A percentile compares a stretch with the other conserved stretches of the same genome.
Evolutionary conservation across 2,888 invertebrate species (phyloP).

Genomic region (Eilema caniola): DNA sequence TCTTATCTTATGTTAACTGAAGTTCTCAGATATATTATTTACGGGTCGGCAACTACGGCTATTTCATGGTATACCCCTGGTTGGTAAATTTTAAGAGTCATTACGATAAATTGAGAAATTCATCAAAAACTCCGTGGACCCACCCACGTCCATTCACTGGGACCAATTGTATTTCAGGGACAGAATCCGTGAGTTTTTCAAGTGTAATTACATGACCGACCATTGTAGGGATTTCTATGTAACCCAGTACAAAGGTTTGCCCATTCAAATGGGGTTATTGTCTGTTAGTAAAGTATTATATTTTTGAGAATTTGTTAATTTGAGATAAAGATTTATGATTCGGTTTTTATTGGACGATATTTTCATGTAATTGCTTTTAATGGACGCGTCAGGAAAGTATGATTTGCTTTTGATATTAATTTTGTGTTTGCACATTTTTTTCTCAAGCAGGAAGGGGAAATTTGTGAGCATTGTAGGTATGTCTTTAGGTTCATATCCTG

Average conservation of each 20-base stretch:
- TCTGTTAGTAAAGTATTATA: slow-evolving; percentile 32
- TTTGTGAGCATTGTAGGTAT: not conserved
- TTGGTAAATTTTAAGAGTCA: slow-evolving; percentile 32
- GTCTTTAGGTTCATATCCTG: no score
- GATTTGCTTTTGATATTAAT: not conserved
- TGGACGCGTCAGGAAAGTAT: not conserved
- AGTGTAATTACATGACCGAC: slow-evolving; percentile 44
- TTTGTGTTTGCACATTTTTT: not conserved
- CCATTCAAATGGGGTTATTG: slow-evolving; percentile 35
- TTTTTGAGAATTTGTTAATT: slow-evolving; percentile 31
- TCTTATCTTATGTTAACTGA: no score
- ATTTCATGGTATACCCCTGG: no score
- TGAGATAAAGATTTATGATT: slow-evolving; percentile 14
- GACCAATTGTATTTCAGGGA: slow-evolving; percentile 37
- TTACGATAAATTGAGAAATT: slow-evolving; percentile 44
- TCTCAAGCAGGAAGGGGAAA: not conserved
- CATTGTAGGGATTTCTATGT: slow-evolving; percentile 32
- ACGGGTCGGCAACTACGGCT: no score
- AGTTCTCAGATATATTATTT: no score
- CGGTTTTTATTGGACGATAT: not conserved
- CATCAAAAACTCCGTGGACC: slow-evolving; percentile 30
- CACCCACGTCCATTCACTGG: slow-evolving; percentile 23
- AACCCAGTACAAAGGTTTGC: slow-evolving; percentile 30
- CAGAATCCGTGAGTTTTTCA: slow-evolving; percentile 24
- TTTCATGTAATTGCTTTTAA: not conserved